These are phyloP conservation scores for Xenopus borealis DNA, from an alignment of 2,113 vertebrate species.

Conservation along the genomic window DNA sequence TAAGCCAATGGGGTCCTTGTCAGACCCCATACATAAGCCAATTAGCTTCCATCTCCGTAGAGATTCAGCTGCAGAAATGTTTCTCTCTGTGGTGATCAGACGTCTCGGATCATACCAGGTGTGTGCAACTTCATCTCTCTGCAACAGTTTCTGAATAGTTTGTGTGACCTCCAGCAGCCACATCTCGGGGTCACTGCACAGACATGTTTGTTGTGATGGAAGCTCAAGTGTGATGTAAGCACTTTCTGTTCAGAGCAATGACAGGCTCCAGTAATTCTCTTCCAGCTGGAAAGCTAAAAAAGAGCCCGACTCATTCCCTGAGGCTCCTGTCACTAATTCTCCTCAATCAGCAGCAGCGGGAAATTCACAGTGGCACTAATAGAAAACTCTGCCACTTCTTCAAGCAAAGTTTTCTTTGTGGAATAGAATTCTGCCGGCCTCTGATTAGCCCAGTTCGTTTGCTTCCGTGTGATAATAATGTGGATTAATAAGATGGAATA, in stretches of 20 bases:
- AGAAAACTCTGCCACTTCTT: neutral
- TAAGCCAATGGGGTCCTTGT: too few species aligned
- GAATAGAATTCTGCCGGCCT: neutral
- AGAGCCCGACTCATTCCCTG: neutral
- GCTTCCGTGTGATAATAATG: too few species aligned
- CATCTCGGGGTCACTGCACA: neutral
- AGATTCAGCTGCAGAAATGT: too few species aligned
- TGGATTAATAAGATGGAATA: too few species aligned
- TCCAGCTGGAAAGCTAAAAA: neutral
- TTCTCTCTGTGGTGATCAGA: too few species aligned
- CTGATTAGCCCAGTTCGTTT: too few species aligned
- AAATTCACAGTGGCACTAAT: conserved; percentile 8
- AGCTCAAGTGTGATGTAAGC: too few species aligned
- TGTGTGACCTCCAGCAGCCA: neutral
- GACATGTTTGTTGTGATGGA: too few species aligned
- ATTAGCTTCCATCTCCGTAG: too few species aligned
- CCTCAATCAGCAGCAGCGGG: conserved; percentile 35
- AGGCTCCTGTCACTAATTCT: neutral
- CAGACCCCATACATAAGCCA: too few species aligned
- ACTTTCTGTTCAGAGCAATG: neutral
- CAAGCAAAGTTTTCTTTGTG: too few species aligned
- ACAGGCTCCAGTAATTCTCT: neutral
- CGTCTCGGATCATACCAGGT: neutral
- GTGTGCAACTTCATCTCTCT: neutral
- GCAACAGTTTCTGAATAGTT: neutral